Evolutionary conservation across 1,140 invertebrate genomes (phyloP).

Genomic region (Reticulitermes speratus): DNA sequence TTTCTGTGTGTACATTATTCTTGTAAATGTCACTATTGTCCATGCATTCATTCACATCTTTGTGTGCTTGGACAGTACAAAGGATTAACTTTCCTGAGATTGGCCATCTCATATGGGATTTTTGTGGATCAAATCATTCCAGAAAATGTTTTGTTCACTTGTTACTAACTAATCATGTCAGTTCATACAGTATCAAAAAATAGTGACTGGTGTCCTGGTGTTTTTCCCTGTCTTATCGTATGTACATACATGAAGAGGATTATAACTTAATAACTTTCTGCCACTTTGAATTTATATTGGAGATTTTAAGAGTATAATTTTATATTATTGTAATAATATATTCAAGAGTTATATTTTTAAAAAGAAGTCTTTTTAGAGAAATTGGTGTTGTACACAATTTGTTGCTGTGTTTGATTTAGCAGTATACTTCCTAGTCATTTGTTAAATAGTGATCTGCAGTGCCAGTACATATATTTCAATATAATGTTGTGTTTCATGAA

Average conservation of each 20-base stretch:
- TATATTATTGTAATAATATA: conserved; percentile 2
- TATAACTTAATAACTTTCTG: not conserved
- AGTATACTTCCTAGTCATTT: not conserved
- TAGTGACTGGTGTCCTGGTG: not conserved
- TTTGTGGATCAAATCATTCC: too few species aligned
- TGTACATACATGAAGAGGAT: not conserved
- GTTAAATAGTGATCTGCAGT: not conserved
- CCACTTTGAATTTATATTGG: not conserved
- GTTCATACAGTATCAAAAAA: not conserved
- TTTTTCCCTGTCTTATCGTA: conserved; percentile 1
- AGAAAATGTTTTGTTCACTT: too few species aligned
- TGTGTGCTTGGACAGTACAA: too few species aligned
- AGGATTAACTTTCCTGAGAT: too few species aligned
- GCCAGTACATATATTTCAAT: not conserved
- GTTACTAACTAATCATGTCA: too few species aligned
- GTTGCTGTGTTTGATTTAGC: not conserved
- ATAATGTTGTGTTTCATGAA: not conserved
- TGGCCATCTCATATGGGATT: too few species aligned
- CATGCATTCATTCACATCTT: too few species aligned
- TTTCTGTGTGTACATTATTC: too few species aligned
- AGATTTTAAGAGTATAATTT: not conserved
- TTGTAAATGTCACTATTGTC: too few species aligned
- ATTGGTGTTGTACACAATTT: not conserved
- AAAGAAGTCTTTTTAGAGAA: not conserved
- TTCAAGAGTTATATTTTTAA: conserved; percentile 20